Percentiles rank a stretch among this genome's conserved stretches.
These are phyloP conservation scores for Gavialis gangeticus DNA, from an alignment of 2,113 vertebrate genomes.

Conservation along the genomic window DNA sequence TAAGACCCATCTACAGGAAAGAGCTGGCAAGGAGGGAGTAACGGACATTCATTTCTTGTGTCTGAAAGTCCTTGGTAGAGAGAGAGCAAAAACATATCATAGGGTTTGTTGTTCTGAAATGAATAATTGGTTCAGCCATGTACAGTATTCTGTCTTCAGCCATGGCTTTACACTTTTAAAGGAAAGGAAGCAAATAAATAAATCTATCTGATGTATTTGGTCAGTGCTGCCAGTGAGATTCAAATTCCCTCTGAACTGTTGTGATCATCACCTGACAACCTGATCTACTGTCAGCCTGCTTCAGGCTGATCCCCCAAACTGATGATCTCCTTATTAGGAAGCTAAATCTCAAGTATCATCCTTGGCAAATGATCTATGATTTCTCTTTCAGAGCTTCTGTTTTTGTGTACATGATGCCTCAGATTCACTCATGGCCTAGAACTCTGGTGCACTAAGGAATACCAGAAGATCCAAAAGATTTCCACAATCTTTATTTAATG, in stretches of 20 bases:
- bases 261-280: not conserved
- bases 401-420: not conserved
- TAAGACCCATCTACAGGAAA: not conserved
- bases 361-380: not conserved
- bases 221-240: not conserved
- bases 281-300: not conserved
- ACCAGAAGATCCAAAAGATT: not conserved
- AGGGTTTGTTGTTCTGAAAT: not conserved
- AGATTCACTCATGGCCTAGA: not conserved
- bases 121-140: not conserved
- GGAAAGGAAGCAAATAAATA: not conserved
- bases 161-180: not conserved
- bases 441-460: not conserved
- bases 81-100: not conserved
- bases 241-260: not conserved
- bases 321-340: not conserved
- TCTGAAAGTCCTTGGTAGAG: not conserved
- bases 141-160: not conserved
- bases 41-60: not conserved
- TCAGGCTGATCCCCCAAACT: not conserved
- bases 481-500: not conserved
- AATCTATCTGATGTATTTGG: not conserved
- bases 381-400: not conserved
- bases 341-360: not conserved
- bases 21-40: not conserved